Percentiles rank a stretch among this genome's conserved stretches.
Evolutionary conservation across 37 sponge, comb jelly and placozoan genomes (phyloP).

Genomic region (Tethya wilhelma): DNA sequence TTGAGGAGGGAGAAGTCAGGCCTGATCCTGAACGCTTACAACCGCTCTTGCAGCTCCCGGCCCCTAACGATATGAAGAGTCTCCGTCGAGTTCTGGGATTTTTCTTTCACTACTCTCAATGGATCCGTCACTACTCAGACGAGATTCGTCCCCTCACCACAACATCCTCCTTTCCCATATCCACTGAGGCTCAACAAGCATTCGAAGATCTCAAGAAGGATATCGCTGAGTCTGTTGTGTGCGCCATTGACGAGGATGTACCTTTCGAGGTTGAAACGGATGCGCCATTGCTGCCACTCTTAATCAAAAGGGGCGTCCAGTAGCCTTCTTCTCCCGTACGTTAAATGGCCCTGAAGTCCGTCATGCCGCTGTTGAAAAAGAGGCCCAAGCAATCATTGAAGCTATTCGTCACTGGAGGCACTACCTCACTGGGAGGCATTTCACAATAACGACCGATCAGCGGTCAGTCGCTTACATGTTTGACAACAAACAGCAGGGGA

Average conservation of each 20-base stretch:
- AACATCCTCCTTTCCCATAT: too few species aligned
- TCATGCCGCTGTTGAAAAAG: constrained; percentile 20
- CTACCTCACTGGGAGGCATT: constrained; percentile 15
- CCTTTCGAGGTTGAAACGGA: too few species aligned
- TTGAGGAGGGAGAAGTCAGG: constrained; percentile 1
- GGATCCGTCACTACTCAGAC: too few species aligned
- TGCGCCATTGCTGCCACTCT: constrained; percentile 29
- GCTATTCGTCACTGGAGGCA: constrained; percentile 19
- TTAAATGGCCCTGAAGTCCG: constrained; percentile 2
- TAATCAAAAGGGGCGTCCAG: constrained; percentile 10
- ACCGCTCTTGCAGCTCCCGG: constrained; percentile 1
- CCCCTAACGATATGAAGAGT: too few species aligned
- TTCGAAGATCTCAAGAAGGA: too few species aligned
- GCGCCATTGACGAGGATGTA: too few species aligned
- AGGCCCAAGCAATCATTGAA: constrained; percentile 2
- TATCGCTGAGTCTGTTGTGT: too few species aligned
- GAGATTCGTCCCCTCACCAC: too few species aligned
- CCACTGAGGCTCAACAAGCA: too few species aligned
- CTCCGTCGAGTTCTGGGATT: too few species aligned
- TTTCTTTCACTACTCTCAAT: too few species aligned
- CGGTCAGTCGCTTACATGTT: constrained; percentile 16
- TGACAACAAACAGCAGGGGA: constrained; percentile 14
- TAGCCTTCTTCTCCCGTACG: constrained; percentile 11
- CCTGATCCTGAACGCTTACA: constrained; percentile 6
- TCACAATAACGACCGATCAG: constrained; percentile 16